A percentile compares a stretch with the other conserved stretches of the same genome.
These are phyloP conservation scores for Anas bernieri DNA, from an alignment of 2,797 vertebrate genomes.

Conservation along the genomic window DNA sequence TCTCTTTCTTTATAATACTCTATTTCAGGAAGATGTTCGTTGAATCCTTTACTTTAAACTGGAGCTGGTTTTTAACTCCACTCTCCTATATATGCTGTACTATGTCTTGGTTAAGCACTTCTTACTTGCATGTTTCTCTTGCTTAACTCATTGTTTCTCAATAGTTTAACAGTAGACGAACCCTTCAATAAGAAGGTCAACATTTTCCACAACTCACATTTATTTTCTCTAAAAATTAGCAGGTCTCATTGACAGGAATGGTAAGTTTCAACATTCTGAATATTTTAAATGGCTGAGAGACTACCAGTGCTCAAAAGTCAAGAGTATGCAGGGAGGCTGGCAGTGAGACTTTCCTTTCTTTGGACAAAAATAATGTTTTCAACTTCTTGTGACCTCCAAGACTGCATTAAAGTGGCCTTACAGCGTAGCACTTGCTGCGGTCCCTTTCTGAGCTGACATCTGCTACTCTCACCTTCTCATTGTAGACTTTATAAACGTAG, in stretches of 20 bases:
- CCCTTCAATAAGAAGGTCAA: neutral
- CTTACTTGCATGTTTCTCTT: neutral
- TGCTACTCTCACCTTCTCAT: constrained; percentile 34
- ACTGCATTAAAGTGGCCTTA: neutral
- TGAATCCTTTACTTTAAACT: neutral
- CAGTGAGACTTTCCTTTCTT: neutral
- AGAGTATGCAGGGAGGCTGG: neutral
- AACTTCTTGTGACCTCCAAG: neutral
- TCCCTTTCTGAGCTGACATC: neutral
- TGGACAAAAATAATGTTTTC: neutral
- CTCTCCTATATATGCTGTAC: neutral
- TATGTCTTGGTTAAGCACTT: neutral
- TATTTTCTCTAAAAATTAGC: neutral
- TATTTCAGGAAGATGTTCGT: neutral
- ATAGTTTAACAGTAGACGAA: neutral
- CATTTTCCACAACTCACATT: neutral
- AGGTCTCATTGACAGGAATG: neutral
- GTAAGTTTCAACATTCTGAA: neutral
- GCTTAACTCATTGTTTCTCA: neutral
- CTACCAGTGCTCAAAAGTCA: neutral
- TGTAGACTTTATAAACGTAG: constrained; percentile 1
- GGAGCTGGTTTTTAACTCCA: neutral
- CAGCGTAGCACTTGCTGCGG: neutral
- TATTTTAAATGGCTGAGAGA: neutral
- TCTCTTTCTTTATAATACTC: neutral